Base-by-base conservation (phyloP, 2,113 vertebrate species). In the Heloderma charlesbogerti region DNA sequence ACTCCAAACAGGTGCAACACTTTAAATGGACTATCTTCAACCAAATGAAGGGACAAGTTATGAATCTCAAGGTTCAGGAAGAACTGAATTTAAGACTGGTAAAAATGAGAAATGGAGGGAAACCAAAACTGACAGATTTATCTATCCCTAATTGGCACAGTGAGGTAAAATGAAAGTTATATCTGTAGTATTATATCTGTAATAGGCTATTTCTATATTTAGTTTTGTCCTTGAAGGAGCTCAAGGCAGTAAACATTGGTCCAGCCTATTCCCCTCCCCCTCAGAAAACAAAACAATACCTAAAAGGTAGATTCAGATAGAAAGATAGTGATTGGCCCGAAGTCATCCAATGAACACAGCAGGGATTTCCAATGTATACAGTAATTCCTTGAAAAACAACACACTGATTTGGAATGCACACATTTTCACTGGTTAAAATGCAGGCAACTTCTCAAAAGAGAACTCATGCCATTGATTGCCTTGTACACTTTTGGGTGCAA, bases 221-320 rank as follows among this genome's bases (percentile, higher is more conserved):
- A 51, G 3, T 51, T 51, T 51, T 51, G 48, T 51, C 48, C 3
- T 12, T 15, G 57, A 25, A 77, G n/a, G 74, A 77, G 37, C 37
- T 77, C n/a, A 77, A 77, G 74, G 43, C 7, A 69, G 16, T 16
- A 69, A 16, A 69, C 31, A 69, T 45, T 48, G 63, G 43, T 43
- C 7, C 16, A 34, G 18, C 20, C 57, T 27, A 48, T 69, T 48
- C 43, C 34, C 7, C 63, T 15, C 27, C 16, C 63, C 40, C 9
- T 40, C 5, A 7, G 1, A 77, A 2, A 1, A 2, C 72, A 37
- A 37, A 2, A 13, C n/a, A 16, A 1, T 4, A 40, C n/a, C 37
- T 22, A 77, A 15, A 20, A 25, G 18, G 18, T 40, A 83, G 54
- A 51, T 81, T 15, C 8, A 63, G 12, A 79, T 9, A 66, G 60